Evolutionary conservation across 2,888 invertebrate genomes (phyloP).

Genomic region (Graphium colonna): DNA sequence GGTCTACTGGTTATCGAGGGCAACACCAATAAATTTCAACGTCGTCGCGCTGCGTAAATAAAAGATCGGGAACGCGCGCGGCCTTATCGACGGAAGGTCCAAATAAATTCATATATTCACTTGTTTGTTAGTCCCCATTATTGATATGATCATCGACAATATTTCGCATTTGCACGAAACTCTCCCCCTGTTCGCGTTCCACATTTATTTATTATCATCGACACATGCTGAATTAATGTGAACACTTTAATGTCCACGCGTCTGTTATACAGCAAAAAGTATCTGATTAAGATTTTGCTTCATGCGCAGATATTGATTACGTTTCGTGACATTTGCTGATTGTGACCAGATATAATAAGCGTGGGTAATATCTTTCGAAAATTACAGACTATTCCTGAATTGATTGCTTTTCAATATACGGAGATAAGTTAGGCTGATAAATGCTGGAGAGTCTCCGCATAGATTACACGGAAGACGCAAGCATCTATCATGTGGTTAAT

Average conservation of each 20-base stretch:
- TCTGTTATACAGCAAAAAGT: neutral
- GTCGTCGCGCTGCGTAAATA: constrained; percentile 67
- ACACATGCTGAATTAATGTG: neutral
- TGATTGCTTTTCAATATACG: too few relatives aligned
- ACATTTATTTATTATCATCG: neutral
- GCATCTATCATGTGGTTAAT: too few relatives aligned
- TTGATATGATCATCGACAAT: constrained; percentile 41
- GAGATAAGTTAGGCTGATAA: too few relatives aligned
- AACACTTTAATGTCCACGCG: neutral
- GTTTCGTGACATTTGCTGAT: neutral
- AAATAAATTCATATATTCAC: constrained; percentile 71
- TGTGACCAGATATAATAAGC: neutral
- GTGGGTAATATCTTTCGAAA: too few relatives aligned
- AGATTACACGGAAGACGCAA: too few relatives aligned
- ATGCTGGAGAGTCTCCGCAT: too few relatives aligned
- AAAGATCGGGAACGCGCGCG: constrained; percentile 54
- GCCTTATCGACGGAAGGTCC: constrained; percentile 69
- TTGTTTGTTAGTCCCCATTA: constrained; percentile 57
- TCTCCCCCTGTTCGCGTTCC: neutral
- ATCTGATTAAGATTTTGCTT: neutral
- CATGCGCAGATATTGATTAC: neutral
- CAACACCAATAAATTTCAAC: constrained; percentile 76
- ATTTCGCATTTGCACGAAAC: constrained; percentile 6
- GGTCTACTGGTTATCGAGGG: constrained; percentile 73
- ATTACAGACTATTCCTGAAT: too few relatives aligned